Evolutionary conservation across 2,888 invertebrate genomes (phyloP).

Genomic region (Nowickia ferox): DNA sequence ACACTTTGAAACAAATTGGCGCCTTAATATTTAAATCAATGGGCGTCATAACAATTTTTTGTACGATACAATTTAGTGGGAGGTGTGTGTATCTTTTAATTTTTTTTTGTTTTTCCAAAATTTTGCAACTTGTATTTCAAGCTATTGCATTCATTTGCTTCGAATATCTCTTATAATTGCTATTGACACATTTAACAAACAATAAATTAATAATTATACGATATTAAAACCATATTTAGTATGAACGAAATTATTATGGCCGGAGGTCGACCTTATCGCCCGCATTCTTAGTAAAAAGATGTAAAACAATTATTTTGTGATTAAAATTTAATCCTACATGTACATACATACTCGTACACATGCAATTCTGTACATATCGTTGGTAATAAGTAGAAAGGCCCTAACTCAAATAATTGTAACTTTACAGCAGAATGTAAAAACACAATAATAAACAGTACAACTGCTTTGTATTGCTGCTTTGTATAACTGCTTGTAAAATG

Average conservation of each 20-base stretch:
- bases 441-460: too few relatives aligned
- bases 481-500: too few relatives aligned
- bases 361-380: too few relatives aligned
- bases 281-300: neutral
- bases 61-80: conserved; percentile 68
- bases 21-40: conserved; percentile 51
- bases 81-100: conserved; percentile 27
- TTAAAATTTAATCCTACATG: too few relatives aligned
- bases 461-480: too few relatives aligned
- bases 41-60: conserved; percentile 56
- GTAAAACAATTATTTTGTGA: too few relatives aligned
- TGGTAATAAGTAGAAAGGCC: too few relatives aligned
- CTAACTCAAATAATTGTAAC: too few relatives aligned
- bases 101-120: neutral
- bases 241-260: conserved; percentile 30
- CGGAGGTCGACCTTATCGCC: neutral
- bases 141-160: conserved; percentile 39
- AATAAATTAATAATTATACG: conserved; percentile 61
- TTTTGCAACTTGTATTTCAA: conserved; percentile 19
- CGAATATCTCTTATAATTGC: conserved; percentile 54
- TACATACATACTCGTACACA: too few relatives aligned
- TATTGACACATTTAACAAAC: conserved; percentile 65
- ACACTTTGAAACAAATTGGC: conserved; percentile 64
- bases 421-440: too few relatives aligned
- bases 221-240: conserved; percentile 48